Base-by-base conservation (phyloP, 1,140 invertebrate genomes). In the Magallana ariakensis region DNA sequence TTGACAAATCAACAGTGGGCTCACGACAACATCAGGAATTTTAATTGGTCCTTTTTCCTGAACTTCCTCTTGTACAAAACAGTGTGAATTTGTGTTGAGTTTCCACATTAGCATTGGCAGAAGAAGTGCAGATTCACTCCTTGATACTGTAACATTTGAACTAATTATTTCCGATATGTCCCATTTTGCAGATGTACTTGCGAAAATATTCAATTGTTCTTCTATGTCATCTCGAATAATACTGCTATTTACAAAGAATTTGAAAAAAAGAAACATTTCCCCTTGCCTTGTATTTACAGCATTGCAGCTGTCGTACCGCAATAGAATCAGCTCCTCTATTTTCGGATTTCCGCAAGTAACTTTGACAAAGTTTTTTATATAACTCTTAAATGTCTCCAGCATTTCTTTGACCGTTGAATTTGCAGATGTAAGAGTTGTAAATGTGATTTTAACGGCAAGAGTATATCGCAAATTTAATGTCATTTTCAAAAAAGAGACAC, bases 401-500 rank as follows among this genome's bases (percentile, higher is more conserved):
- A 54, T 16, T 54, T 82, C 80, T 15, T 75, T 33, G 11, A 75
- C 19, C 8, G 80, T 56, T 16, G 80, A n/a, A 55, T 81, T 81
- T n/a, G 10, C 16, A n/a, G 15, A 16, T n/a, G 15, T 81, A 10
- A 22, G 1, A 5, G 54, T 55, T 9, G 46, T 19, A n/a, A 56
- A 10, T 15, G 53, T 9, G 10, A 81, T 81, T 54, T 81, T 54
- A 5, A 81, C 11, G 13, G 80, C 33, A 9, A 81, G 46, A 55
- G n/a, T 56, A 16, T 81, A 81, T 54, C 54, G 80, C 33, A 81
- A 22, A 26, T 80, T 33, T 8, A 1, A 11, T 16, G 33, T 75
- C 10, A 19, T 16, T 15, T 26, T 16, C 15, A 85, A 22, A 5
- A 75, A 22, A 4, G 53, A 10, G 9, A 22, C 22, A 58, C 85